A percentile compares a stretch with the other conserved stretches of the same genome.
phyloP scores from a whole-genome alignment of 1,140 invertebrate species.

The Bombus affinis region DNA sequence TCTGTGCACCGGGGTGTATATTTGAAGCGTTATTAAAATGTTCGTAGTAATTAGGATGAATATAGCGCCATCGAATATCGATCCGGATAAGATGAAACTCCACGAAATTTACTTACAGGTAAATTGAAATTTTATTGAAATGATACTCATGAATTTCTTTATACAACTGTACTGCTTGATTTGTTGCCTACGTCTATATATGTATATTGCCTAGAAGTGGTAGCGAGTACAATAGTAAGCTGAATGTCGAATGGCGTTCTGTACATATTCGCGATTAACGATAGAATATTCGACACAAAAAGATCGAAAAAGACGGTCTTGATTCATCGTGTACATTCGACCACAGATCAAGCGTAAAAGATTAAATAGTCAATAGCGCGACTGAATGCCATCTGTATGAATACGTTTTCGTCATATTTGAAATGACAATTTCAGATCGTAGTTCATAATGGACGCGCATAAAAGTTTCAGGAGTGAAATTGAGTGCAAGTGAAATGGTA shows the following conservation, averaged over 20 bases:
- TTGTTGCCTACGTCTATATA: slow-evolving; percentile 47
- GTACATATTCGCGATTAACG: background rate
- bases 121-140: slow-evolving; percentile 53
- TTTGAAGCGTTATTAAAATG: background rate
- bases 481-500: background rate
- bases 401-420: background rate
- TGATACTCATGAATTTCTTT: slow-evolving; percentile 48
- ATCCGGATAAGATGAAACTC: background rate
- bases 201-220: slow-evolving; percentile 24
- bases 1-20: no score
- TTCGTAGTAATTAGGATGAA: background rate
- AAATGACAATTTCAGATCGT: background rate
- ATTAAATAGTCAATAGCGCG: background rate
- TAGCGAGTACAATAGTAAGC: slow-evolving; percentile 40
- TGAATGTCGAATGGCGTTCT: slow-evolving; percentile 6
- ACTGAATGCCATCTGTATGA: background rate
- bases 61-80: background rate
- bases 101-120: background rate
- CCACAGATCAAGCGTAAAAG: background rate
- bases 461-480: background rate
- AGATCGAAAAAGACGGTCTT: background rate
- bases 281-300: background rate
- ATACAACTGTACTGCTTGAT: slow-evolving; percentile 36
- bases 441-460: background rate
- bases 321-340: background rate